Percentiles rank a stretch among this genome's conserved stretches.
Conservation (phyloP, 2,113 vertebrate species). For the Psephotus haematonotus region DNA sequence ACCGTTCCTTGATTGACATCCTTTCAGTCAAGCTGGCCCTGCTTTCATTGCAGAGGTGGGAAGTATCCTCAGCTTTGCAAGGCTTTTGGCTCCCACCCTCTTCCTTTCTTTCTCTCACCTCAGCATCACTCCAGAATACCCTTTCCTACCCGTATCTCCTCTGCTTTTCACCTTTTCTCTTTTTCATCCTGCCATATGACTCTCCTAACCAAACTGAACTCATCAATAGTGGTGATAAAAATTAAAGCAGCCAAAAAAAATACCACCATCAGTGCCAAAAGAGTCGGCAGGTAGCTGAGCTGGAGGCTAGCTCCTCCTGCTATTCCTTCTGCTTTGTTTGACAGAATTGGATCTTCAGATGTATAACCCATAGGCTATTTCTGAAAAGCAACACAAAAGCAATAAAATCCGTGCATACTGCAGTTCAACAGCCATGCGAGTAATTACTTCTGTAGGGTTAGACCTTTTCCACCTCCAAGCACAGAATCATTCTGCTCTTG, state of each 20-base stretch:
- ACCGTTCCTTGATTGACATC: not conserved
- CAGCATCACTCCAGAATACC: not conserved
- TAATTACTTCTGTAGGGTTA: not conserved
- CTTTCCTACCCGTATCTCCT: not conserved
- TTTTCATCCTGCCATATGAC: not conserved
- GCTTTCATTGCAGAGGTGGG: not conserved
- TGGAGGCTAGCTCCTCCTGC: not conserved
- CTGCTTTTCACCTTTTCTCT: not conserved
- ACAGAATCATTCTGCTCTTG: not conserved
- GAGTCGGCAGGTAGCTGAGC: not conserved
- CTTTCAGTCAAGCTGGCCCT: not conserved
- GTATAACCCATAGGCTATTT: not conserved
- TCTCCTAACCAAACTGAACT: not conserved
- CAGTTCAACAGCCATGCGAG: accelerated
- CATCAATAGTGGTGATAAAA: not conserved
- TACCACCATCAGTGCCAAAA: not conserved
- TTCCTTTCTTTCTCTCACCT: not conserved
- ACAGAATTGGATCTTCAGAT: not conserved
- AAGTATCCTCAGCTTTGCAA: not conserved
- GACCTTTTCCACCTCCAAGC: not conserved
- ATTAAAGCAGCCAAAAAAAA: not conserved
- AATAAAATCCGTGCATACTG: not conserved
- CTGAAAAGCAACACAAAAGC: not conserved
- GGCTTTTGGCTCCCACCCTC: not conserved
- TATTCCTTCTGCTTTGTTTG: not conserved